These are phyloP conservation scores for Sepioteuthis lessoniana DNA, from an alignment of 2,888 invertebrate species.

Conservation along the genomic window DNA sequence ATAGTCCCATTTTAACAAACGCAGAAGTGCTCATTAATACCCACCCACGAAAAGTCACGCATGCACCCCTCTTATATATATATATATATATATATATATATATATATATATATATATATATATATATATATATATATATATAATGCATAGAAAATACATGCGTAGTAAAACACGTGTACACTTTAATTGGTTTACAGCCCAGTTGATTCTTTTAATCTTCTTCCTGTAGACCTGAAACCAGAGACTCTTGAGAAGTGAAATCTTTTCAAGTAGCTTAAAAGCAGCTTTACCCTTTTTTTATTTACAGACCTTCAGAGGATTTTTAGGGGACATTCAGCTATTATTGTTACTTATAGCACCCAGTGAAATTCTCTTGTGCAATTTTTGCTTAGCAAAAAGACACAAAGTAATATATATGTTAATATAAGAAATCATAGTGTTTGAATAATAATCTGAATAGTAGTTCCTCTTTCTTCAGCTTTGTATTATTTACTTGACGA, in stretches of 20 bases:
- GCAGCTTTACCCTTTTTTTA: neutral
- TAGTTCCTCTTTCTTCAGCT: too few relatives aligned
- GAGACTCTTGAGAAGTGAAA: neutral
- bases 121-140: neutral
- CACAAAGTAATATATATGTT: too few relatives aligned
- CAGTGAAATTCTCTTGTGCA: neutral
- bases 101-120: neutral
- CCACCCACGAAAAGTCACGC: neutral
- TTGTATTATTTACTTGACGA: too few relatives aligned
- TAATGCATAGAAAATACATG: neutral
- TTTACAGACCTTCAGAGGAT: neutral
- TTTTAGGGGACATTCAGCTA: neutral
- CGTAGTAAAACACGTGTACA: neutral
- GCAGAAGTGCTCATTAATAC: neutral
- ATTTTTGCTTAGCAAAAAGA: too few relatives aligned
- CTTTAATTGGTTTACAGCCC: slow-evolving; percentile 15
- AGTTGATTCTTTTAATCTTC: slow-evolving; percentile 9
- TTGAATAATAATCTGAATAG: too few relatives aligned
- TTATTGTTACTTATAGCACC: too few relatives aligned
- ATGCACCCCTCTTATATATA: neutral
- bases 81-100: slow-evolving; percentile 33
- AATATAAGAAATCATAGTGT: too few relatives aligned
- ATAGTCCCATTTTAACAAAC: neutral
- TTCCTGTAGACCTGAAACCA: slow-evolving; percentile 12
- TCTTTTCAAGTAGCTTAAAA: neutral